A percentile compares a stretch with the other conserved stretches of the same genome.
Conservation (phyloP, 2,797 vertebrate genomes). For the Sebastes diploproa region DNA sequence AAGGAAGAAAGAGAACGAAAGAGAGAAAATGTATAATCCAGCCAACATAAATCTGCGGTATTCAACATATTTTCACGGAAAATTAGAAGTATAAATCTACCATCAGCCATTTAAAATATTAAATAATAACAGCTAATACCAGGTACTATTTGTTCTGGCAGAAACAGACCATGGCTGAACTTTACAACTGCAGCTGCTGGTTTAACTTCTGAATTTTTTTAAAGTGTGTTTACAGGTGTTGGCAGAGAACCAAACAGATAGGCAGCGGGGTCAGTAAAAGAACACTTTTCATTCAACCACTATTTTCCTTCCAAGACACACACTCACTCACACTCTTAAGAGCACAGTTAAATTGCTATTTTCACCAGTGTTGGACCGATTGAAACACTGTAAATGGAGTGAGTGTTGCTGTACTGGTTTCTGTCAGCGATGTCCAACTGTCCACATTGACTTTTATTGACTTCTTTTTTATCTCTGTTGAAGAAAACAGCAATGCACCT, state of each 20-base stretch:
- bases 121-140: conserved; percentile 1
- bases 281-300: conserved; percentile 48
- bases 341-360: conserved; percentile 42
- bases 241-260: conserved; percentile 65
- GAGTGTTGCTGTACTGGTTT: conserved; percentile 35
- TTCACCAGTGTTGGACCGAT: conserved; percentile 19
- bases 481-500: conserved; percentile 1
- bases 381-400: conserved; percentile 37
- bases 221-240: conserved; percentile 49
- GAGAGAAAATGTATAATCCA: neutral
- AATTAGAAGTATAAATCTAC: neutral
- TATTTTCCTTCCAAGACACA: conserved; percentile 43
- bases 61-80: neutral
- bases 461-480: conserved; percentile 10
- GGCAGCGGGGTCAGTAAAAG: conserved; percentile 50
- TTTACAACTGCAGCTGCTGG: conserved; percentile 35
- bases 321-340: conserved; percentile 25
- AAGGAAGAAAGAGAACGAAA: neutral
- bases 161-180: conserved; percentile 23
- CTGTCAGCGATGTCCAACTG: conserved; percentile 26
- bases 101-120: neutral
- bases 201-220: conserved; percentile 37
- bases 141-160: conserved; percentile 31
- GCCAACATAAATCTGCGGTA: neutral
- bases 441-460: conserved; percentile 40